A percentile compares a stretch with the other conserved stretches of the same genome.
phyloP scores from a whole-genome alignment of 2,888 invertebrate species.

The Dryobotodes eremita region DNA sequence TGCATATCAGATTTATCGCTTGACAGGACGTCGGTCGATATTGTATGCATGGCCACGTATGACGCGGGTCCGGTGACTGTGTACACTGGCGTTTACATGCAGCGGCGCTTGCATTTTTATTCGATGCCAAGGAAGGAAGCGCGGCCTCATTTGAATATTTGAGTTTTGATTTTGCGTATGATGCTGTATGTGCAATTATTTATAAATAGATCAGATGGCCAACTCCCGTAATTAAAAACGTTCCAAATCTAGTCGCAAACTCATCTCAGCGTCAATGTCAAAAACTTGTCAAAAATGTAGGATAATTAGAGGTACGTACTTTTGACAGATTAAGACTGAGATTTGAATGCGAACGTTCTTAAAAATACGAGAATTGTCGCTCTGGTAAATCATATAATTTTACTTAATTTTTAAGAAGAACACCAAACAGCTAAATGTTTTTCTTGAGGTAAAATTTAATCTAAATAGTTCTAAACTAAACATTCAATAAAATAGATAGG shows the following conservation, averaged over 20 bases:
- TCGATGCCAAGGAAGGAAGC: conserved; percentile 12
- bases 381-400: neutral
- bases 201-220: neutral
- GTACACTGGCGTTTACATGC: conserved; percentile 35
- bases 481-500: neutral
- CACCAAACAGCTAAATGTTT: neutral
- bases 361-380: neutral
- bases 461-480: neutral
- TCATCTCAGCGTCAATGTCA: neutral
- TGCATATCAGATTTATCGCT: conserved; percentile 64
- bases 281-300: neutral
- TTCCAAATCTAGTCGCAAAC: neutral
- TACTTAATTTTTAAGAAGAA: neutral
- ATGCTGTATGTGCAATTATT: neutral
- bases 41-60: conserved; percentile 64
- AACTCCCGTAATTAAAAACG: neutral
- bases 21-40: conserved; percentile 65
- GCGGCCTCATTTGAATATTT: conserved; percentile 33
- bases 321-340: neutral
- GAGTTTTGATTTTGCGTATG: neutral
- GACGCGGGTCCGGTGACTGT: conserved; percentile 54
- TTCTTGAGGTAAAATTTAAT: neutral
- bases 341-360: neutral
- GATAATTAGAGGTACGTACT: neutral
- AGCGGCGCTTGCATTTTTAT: conserved; percentile 46